Conservation (phyloP, 2,888 invertebrate genomes). For the Tetanocera ferruginea region DNA sequence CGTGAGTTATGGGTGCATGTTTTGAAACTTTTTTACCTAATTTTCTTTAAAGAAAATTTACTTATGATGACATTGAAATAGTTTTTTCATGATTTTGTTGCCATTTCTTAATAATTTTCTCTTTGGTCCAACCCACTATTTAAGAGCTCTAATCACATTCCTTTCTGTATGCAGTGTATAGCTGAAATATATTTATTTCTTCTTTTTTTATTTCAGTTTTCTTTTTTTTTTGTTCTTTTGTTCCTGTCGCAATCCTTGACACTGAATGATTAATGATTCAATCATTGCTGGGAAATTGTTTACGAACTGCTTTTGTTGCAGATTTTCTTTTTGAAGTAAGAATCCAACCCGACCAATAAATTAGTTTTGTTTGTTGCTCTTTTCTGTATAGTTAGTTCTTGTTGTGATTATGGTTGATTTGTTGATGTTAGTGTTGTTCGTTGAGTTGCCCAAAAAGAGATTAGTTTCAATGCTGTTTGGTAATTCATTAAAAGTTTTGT, state of each 20-base stretch:
- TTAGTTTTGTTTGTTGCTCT: not conserved
- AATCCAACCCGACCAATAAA: not conserved
- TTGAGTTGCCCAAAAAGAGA: conserved; percentile 10
- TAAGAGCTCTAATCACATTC: no score
- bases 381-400: not conserved
- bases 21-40: no score
- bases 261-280: conserved; percentile 50
- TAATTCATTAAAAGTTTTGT: conserved; percentile 37
- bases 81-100: no score
- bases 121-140: no score
- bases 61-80: no score
- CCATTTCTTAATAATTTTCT: no score
- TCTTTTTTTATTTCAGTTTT: conserved; percentile 35
- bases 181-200: conserved; percentile 40
- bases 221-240: conserved; percentile 33
- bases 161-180: conserved; percentile 16
- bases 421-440: not conserved
- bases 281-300: conserved; percentile 43
- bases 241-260: conserved; percentile 44
- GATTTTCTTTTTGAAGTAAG: not conserved
- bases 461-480: conserved; percentile 29
- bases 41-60: no score
- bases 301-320: conserved; percentile 35
- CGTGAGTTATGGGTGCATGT: no score
- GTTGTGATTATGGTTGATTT: conserved; percentile 9